Conservation (phyloP, 2,113 vertebrate genomes). For the Malurus alboscapulatus region DNA sequence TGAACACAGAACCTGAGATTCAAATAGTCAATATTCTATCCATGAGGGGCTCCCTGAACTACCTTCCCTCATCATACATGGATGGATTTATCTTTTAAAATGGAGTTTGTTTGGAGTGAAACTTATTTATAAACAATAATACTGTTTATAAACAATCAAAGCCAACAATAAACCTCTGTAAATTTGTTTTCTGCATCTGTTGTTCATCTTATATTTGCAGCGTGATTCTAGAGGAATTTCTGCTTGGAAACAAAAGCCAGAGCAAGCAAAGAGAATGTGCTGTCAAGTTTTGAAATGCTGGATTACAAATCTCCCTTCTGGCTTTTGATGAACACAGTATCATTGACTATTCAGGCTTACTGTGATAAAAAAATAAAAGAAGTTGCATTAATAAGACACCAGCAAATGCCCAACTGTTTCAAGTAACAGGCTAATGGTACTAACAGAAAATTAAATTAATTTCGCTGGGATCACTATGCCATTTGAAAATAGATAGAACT, state of each 20-base stretch:
- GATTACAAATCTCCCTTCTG: not conserved
- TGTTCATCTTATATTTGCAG: not conserved
- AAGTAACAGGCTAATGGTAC: not conserved
- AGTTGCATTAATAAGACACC: not conserved
- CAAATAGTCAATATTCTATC: rapidly evolving
- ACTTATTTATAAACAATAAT: not conserved
- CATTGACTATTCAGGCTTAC: not conserved
- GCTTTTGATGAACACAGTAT: not conserved
- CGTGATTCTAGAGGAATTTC: not conserved
- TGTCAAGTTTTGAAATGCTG: not conserved
- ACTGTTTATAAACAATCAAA: not conserved
- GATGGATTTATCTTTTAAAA: not conserved
- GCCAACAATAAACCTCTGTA: not conserved
- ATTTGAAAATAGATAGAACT: not conserved
- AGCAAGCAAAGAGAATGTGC: not conserved
- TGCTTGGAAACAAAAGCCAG: not conserved
- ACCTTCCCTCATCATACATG: not conserved
- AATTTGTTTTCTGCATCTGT: not conserved
- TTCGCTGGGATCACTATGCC: not conserved
- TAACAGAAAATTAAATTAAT: not conserved
- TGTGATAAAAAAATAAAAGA: not conserved
- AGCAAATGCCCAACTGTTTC: not conserved
- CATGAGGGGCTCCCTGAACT: rapidly evolving
- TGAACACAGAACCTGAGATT: not conserved
- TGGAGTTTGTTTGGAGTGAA: not conserved